A percentile compares a stretch with the other conserved stretches of the same genome.
phyloP scores from a whole-genome alignment of 2,888 invertebrate species.

The Agrenia bidenticulata region DNA sequence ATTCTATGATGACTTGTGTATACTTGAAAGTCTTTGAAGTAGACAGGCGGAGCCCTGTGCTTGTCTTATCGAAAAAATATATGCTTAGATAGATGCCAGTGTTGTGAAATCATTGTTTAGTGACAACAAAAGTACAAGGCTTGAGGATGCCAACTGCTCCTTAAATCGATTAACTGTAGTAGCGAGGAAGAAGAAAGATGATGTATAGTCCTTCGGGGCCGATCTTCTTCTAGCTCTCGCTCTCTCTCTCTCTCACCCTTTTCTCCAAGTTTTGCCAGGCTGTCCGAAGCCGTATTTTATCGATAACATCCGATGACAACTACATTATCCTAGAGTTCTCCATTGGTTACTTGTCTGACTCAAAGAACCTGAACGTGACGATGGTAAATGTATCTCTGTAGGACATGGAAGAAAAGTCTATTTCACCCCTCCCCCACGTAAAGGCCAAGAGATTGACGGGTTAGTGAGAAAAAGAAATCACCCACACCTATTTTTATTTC shows the following conservation, averaged over 20 bases:
- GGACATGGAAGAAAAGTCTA: too few relatives aligned
- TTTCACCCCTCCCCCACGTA: background rate
- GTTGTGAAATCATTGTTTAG: constrained; percentile 28
- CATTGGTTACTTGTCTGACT: constrained; percentile 7
- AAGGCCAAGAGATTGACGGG: constrained; percentile 1
- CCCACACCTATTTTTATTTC: background rate
- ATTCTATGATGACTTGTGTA: too few relatives aligned
- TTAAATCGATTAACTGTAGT: constrained; percentile 29
- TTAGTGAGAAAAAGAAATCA: background rate
- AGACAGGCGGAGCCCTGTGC: too few relatives aligned
- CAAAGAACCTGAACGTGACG: background rate
- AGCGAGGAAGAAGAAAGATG: constrained; percentile 17
- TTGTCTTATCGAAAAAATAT: too few relatives aligned
- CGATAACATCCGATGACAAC: constrained; percentile 43
- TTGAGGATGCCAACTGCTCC: constrained; percentile 18
- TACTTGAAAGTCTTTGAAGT: too few relatives aligned
- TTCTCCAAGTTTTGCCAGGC: background rate
- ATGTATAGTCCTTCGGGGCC: constrained; percentile 39
- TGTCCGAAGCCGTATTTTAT: constrained; percentile 39
- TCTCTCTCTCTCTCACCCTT: too few relatives aligned
- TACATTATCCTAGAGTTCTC: constrained; percentile 35
- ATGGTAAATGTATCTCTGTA: background rate
- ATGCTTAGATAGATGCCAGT: too few relatives aligned
- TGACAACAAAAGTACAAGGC: constrained; percentile 26
- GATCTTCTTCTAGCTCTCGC: constrained; percentile 26